Conservation (phyloP, 2,797 vertebrate species). For the Heteromormyrus szaboi region DNA sequence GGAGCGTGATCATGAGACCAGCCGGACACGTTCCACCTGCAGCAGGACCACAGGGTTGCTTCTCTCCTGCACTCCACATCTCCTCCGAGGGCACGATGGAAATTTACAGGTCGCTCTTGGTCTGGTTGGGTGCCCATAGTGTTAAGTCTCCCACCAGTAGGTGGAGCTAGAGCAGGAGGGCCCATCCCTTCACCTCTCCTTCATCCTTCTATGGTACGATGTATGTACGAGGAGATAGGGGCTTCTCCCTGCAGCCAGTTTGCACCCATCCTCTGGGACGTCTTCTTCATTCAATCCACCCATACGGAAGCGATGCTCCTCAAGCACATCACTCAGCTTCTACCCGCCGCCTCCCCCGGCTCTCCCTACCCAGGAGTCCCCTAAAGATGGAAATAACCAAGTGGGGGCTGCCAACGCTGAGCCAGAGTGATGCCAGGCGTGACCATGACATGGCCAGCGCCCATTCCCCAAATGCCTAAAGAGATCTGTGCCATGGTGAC, state of each 20-base stretch:
- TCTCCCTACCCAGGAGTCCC: background rate
- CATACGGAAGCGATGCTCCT: background rate
- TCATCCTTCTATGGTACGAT: background rate
- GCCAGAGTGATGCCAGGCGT: background rate
- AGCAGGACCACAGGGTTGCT: background rate
- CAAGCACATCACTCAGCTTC: background rate
- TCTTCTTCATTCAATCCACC: background rate
- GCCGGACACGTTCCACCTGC: constrained; percentile 21
- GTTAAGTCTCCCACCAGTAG: background rate
- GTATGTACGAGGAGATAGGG: background rate
- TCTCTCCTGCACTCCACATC: constrained; percentile 6
- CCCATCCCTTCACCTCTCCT: background rate
- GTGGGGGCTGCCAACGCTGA: background rate
- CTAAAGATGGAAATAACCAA: background rate
- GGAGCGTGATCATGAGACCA: background rate
- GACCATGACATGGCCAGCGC: background rate
- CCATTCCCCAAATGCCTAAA: background rate
- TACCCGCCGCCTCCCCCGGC: background rate
- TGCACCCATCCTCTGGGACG: background rate
- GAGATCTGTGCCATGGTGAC: background rate
- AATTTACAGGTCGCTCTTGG: constrained; percentile 17
- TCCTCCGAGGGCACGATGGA: constrained; percentile 21
- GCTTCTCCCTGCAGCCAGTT: background rate
- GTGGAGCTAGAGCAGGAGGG: background rate
- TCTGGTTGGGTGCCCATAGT: constrained; percentile 19